phyloP scores from a whole-genome alignment of 2,797 vertebrate genomes.

The Avahi laniger region DNA sequence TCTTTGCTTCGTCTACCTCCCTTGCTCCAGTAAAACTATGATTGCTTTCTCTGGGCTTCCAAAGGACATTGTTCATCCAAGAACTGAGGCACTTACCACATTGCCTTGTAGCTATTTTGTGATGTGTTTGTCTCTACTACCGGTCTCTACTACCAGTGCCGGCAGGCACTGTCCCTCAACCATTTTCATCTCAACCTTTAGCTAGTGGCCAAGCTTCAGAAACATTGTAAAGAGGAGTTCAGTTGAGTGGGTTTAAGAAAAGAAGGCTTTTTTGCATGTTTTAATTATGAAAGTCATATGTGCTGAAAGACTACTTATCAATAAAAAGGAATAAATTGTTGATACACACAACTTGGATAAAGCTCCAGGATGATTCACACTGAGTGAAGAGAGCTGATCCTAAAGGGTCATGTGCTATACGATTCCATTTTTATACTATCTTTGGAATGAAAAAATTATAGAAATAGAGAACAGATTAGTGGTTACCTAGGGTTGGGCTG shows the following conservation, averaged over 20 bases:
- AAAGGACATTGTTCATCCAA: background rate
- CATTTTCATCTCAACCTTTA: background rate
- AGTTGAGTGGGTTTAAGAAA: background rate
- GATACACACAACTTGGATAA: background rate
- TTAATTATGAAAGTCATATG: background rate
- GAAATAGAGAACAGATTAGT: background rate
- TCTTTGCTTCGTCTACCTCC: background rate
- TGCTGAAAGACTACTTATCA: background rate
- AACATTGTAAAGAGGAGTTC: background rate
- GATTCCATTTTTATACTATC: background rate
- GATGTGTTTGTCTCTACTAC: no score
- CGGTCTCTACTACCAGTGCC: no score
- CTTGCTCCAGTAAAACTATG: background rate
- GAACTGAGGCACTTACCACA: background rate
- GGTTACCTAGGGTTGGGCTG: background rate
- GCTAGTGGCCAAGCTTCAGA: background rate
- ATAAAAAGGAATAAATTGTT: background rate
- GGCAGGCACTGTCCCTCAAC: background rate
- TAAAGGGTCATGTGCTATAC: background rate
- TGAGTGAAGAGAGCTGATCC: background rate
- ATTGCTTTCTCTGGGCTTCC: background rate
- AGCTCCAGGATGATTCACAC: background rate
- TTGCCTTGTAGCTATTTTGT: background rate
- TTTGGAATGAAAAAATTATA: background rate
- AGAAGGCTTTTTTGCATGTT: background rate